Percentiles rank a stretch among this genome's conserved stretches.
phyloP scores from a whole-genome alignment of 2,797 vertebrate genomes.

The Alectoris magna region DNA sequence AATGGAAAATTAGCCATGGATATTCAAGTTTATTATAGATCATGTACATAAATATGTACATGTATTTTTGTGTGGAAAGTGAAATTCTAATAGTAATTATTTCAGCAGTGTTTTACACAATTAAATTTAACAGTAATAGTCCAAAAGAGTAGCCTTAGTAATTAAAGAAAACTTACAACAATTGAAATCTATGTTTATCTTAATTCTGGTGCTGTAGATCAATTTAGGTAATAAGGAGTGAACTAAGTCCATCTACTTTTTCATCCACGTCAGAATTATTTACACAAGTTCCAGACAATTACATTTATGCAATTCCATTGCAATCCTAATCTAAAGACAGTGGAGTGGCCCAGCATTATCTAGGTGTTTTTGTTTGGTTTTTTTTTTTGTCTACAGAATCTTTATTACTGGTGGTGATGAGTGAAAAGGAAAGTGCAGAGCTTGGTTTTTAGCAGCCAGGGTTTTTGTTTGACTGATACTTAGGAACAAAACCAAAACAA shows the following conservation, averaged over 20 bases:
- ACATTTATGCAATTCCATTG: neutral
- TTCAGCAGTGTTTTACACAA: neutral
- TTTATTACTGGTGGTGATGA: constrained; percentile 20
- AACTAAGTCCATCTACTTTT: neutral
- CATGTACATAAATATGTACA: fast-evolving
- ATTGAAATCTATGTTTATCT: neutral
- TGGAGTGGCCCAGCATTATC: neutral
- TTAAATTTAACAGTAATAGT: neutral
- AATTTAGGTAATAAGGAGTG: neutral
- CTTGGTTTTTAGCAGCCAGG: neutral
- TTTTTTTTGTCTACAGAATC: constrained; percentile 28
- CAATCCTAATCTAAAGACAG: constrained; percentile 38
- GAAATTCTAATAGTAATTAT: neutral
- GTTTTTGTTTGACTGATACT: neutral
- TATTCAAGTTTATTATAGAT: neutral
- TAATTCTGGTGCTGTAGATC: neutral
- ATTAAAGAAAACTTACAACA: neutral
- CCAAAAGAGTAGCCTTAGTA: neutral
- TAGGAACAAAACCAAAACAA: neutral
- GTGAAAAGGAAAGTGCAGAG: constrained; percentile 21
- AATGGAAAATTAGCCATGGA: neutral
- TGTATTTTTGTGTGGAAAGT: neutral
- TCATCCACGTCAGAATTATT: neutral
- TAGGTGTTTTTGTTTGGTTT: constrained; percentile 11
- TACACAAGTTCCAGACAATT: constrained; percentile 41